Base-by-base conservation (phyloP, 2,888 invertebrate species). In the Adineta ricciae region DNA sequence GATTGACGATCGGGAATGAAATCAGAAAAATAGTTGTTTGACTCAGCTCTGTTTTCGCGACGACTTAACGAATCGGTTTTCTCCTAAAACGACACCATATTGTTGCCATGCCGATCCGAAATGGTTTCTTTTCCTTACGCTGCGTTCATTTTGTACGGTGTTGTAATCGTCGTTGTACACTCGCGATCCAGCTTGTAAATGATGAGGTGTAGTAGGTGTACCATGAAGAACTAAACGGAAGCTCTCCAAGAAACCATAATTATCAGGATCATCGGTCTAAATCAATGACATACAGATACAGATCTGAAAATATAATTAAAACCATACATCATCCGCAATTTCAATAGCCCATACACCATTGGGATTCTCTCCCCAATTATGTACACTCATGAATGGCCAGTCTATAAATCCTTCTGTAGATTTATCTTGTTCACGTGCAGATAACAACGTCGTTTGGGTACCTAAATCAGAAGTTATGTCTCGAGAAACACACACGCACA, bases 361-460 rank as follows among this genome's bases (percentile, higher is more conserved):
- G 0, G 95, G 93, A 86, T 92, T 90, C 90, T 96, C 96, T 0
- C 95, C 96, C 96, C 96, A 97, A 0, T 94, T 94, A 88, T 94
- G 95, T 0, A 96, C 94, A 0, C 95, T 95, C 92, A 94, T 94
- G 88, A 97, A 94, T 14, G 93, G 93, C 96, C 96, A 97, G 88
- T 93, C 92, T 11, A 89, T 88, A 89, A 96, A 95, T 7, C 95
- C 96, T 16, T 91, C 91, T 0, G 89, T 89, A 0, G 95, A 95
- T 36, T 90, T 89, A 89, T 96, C 96, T 41, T 72, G 52, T 46
- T 83, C 92, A 87, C 96, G 92, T 46, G 93, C 91, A 87, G 93
- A 93, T 86, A 96, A 90, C 82, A 96, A 90, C 84, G 87, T 88
- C 4, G 89, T 89, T 49, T 87, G 83, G 2, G 89, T 89, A 32